Conservation (phyloP, 2,888 invertebrate species). For the Nomada lathburiana region DNA sequence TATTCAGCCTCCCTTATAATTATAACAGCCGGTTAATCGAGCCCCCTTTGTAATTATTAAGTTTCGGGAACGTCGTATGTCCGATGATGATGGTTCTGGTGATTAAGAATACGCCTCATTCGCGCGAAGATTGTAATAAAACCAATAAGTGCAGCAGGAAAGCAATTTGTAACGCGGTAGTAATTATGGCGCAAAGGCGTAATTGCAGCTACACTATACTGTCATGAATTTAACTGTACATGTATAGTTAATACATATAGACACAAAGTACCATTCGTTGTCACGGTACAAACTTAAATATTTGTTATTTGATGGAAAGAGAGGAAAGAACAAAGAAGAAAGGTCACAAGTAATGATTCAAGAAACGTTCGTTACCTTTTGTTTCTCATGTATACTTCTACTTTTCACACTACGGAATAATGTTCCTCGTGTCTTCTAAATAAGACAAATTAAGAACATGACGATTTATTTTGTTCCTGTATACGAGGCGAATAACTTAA, state of each 20-base stretch:
- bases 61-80: conserved; percentile 14
- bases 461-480: conserved; percentile 67
- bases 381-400: conserved; percentile 54
- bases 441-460: conserved; percentile 55
- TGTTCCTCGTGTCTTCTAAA: conserved; percentile 68
- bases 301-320: conserved; percentile 18
- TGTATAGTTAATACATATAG: too few relatives aligned
- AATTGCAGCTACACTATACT: neutral
- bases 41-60: conserved; percentile 5
- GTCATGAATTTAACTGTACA: conserved; percentile 1
- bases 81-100: conserved; percentile 6
- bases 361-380: conserved; percentile 47
- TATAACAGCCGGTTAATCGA: too few relatives aligned
- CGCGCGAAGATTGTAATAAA: conserved; percentile 10
- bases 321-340: neutral
- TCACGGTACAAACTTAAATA: conserved; percentile 4
- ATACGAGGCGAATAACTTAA: conserved; percentile 58
- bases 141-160: conserved; percentile 13
- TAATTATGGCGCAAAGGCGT: neutral
- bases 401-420: conserved; percentile 64
- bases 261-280: conserved; percentile 25
- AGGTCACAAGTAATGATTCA: conserved; percentile 41
- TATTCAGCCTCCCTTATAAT: too few relatives aligned
- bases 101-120: conserved; percentile 3
- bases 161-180: conserved; percentile 13